A percentile compares a stretch with the other conserved stretches of the same genome.
Evolutionary conservation across 2,797 vertebrate species (phyloP).

Genomic region (Acanthurus lineatus): DNA sequence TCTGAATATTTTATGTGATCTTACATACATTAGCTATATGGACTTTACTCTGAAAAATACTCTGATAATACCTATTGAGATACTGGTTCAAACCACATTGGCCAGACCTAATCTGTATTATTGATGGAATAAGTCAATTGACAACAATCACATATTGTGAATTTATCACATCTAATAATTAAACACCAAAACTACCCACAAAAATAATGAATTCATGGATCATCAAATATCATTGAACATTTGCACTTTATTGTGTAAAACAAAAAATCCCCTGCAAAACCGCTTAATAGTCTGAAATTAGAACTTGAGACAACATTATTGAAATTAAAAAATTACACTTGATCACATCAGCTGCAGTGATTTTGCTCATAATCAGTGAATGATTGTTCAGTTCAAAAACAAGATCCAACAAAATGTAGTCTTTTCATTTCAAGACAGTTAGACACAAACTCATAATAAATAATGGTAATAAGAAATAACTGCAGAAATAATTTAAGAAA

Average conservation of each 20-base stretch:
- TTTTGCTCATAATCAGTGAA: background rate
- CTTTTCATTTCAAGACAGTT: background rate
- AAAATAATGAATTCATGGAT: slow-evolving; percentile 1
- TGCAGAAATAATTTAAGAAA: background rate
- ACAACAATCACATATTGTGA: background rate
- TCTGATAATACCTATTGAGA: background rate
- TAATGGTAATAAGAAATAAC: background rate
- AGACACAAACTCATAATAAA: background rate
- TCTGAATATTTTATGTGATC: slow-evolving; percentile 1
- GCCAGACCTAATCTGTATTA: background rate
- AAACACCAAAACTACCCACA: background rate
- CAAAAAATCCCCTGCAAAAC: background rate
- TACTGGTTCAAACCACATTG: background rate
- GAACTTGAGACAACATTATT: background rate
- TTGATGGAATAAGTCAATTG: background rate
- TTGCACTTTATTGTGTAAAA: slow-evolving; percentile 3
- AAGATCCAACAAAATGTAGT: background rate
- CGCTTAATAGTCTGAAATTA: background rate
- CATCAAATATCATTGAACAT: background rate
- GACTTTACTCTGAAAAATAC: background rate
- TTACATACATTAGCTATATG: background rate
- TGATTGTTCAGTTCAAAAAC: background rate
- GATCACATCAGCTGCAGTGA: background rate
- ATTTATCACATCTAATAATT: background rate
- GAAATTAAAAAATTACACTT: background rate